These are phyloP conservation scores for Coptotermes formosanus DNA, from an alignment of 1,140 invertebrate species.

Conservation along the genomic window DNA sequence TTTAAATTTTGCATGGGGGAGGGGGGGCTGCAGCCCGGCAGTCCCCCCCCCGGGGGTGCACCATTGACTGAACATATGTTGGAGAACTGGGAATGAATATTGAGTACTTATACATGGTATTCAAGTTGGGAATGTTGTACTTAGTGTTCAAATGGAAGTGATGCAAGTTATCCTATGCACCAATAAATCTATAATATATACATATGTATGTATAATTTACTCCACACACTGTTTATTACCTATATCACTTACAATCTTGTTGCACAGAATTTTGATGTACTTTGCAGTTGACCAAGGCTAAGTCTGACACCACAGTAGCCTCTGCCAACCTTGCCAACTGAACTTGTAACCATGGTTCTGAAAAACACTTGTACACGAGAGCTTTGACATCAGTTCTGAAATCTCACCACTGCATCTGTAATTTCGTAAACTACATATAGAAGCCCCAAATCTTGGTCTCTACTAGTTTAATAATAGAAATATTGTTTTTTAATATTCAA, in stretches of 20 bases:
- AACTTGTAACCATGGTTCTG: background rate
- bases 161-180: background rate
- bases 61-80: no score
- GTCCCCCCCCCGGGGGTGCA: no score
- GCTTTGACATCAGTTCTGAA: background rate
- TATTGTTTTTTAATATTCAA: background rate
- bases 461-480: background rate
- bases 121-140: background rate
- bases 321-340: background rate
- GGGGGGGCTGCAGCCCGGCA: no score
- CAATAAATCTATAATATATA: background rate
- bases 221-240: background rate
- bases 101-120: background rate
- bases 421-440: background rate
- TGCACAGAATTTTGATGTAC: background rate
- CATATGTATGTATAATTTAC: background rate
- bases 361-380: background rate
- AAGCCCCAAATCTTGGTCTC: background rate
- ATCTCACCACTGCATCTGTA: background rate
- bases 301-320: background rate
- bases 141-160: background rate
- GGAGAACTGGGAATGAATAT: no score
- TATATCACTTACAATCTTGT: background rate
- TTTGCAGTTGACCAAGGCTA: background rate
- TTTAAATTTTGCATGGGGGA: no score